phyloP scores from a whole-genome alignment of 2,797 vertebrate species.

The Rhabdophis nuchalis region DNA sequence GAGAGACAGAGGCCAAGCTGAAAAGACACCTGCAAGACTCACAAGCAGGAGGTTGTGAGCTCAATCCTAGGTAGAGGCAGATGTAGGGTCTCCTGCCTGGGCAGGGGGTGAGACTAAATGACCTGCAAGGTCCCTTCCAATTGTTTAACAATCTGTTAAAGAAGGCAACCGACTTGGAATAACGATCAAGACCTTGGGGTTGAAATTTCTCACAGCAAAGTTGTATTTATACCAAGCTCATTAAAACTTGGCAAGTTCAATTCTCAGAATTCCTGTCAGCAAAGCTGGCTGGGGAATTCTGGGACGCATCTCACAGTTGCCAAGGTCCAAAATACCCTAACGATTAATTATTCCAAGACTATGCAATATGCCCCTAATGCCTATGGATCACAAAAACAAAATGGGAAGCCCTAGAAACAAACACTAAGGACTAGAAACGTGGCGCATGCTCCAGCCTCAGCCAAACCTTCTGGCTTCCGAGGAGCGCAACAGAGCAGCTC shows the following conservation, averaged over 20 bases:
- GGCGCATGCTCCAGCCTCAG: background rate
- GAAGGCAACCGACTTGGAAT: background rate
- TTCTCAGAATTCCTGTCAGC: background rate
- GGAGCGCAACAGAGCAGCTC: background rate
- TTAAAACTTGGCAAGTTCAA: background rate
- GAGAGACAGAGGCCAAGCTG: background rate
- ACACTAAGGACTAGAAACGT: background rate
- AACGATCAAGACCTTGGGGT: background rate
- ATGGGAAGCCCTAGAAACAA: background rate
- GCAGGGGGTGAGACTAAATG: too few species aligned
- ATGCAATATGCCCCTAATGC: background rate
- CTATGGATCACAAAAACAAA: background rate
- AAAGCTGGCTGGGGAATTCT: background rate
- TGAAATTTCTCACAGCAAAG: background rate
- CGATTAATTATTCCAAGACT: background rate
- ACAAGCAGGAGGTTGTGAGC: too few species aligned
- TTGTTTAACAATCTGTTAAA: too few species aligned
- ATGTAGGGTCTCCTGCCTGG: too few species aligned
- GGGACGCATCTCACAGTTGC: background rate
- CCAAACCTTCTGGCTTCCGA: background rate
- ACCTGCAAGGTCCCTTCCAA: too few species aligned
- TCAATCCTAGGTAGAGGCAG: too few species aligned
- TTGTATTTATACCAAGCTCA: background rate
- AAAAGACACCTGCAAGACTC: background rate
- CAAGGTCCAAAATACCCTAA: background rate